Evolutionary conservation across 2,797 vertebrate genomes (phyloP), one percentile per base, ranked within the genome.

Genomic region (Chelidonichthys spinosus): DNA sequence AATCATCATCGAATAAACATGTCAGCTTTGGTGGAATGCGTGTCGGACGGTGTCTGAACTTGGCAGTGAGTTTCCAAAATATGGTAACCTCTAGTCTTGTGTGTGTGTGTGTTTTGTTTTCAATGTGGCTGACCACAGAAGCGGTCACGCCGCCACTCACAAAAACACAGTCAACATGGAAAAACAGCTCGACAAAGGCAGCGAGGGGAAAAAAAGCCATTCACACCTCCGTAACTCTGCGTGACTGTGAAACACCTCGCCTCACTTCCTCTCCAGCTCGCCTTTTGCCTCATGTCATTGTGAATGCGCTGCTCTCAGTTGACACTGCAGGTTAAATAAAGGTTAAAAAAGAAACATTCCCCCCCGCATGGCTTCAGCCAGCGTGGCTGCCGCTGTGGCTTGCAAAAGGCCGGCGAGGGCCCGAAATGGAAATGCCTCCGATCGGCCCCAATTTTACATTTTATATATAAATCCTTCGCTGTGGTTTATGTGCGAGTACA

Each of bases 401-500:
- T 44, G 44, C 67, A 9, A 37, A 74, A 74, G 65, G 44, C 73
- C 78, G 46, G 46, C 42, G 6, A 64, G 79, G 56, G 49, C 75
- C 25, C 33, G 62, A 43, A 36, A 74, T 54, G 63, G 47, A 74
- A 84, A 77, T 11, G 59, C 44, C 60, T 88, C 75, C 78, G 42
- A 68, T 52, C 46, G n/a, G 50, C 47, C 74, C 74, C 63, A 44
- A 80, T 85, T 86, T 81, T 53, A 82, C 68, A 63, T 83, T 71
- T 79, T 58, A 77, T 79, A 74, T 72, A 81, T 74, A 84, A 83
- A 85, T 74, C 68, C 81, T 83, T 65, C 18, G 11, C 73, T 87
- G 82, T 85, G 85, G 91, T 89, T 85, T 78, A 56, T 83, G 84
- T 80, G 55, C 58, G 42, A 82, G 81, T 65, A 76, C 85, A 81